A percentile compares a stretch with the other conserved stretches of the same genome.
These are phyloP conservation scores for Pseudonaja textilis DNA, from an alignment of 2,113 vertebrate genomes.

Conservation along the genomic window DNA sequence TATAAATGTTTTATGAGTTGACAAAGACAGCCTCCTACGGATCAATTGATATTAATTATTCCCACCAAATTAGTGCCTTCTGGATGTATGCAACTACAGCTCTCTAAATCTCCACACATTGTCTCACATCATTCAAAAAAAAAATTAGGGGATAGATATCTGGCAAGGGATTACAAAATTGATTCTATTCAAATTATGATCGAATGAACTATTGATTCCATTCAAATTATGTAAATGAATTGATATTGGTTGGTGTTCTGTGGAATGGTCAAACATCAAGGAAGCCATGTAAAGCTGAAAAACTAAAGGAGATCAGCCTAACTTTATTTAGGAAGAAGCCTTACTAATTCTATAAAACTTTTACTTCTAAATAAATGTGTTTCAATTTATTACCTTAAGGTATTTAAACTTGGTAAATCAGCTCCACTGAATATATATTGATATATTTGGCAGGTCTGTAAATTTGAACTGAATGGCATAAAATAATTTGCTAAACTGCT, in stretches of 20 bases:
- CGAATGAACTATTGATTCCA: background rate
- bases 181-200: background rate
- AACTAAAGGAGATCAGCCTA: background rate
- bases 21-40: background rate
- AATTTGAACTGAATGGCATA: conserved; percentile 16
- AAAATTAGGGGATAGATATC: background rate
- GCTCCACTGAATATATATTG: background rate
- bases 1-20: too few species aligned
- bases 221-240: background rate
- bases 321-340: background rate
- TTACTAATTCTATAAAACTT: background rate
- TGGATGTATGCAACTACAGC: background rate
- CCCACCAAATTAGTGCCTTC: background rate
- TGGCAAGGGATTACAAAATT: background rate
- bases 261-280: background rate
- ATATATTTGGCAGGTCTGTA: background rate
- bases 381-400: background rate
- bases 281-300: background rate
- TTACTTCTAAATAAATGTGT: background rate
- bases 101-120: background rate
- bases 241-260: background rate
- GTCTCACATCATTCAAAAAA: background rate
- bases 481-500: conserved; percentile 8
- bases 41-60: background rate
- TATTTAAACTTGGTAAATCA: background rate